Percentiles rank a stretch among this genome's conserved stretches.
phyloP scores from a whole-genome alignment of 1,140 invertebrate species.

The Melipona quadrifasciata region DNA sequence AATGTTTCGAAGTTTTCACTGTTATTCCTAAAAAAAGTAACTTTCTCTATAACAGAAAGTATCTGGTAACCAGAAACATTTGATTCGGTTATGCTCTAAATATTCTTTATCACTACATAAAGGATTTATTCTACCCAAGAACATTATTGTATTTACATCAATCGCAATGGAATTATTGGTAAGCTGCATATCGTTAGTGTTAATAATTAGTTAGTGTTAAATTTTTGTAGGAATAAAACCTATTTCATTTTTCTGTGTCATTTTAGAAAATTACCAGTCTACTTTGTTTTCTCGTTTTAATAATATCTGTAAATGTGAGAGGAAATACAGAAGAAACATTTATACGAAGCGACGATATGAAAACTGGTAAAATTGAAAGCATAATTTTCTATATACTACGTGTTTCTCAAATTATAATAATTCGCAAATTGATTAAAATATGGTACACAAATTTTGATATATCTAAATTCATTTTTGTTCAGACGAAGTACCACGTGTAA shows the following conservation, averaged over 20 bases:
- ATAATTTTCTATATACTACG: neutral
- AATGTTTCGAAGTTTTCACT: neutral
- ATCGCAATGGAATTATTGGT: neutral
- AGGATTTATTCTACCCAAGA: neutral
- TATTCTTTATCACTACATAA: slow-evolving; percentile 4
- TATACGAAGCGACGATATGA: neutral
- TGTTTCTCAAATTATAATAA: neutral
- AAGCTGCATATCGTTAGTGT: neutral
- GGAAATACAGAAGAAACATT: neutral
- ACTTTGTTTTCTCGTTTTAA: neutral
- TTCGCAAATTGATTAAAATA: neutral
- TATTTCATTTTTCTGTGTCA: neutral
- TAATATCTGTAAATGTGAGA: neutral
- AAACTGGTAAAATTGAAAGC: neutral
- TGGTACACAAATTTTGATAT: slow-evolving; percentile 64
- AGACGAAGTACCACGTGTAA: slow-evolving; percentile 82
- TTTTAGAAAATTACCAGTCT: neutral
- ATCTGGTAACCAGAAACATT: neutral
- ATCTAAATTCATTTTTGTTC: slow-evolving; percentile 83
- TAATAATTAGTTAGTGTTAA: too few species aligned
- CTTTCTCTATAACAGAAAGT: neutral
- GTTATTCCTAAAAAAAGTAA: neutral
- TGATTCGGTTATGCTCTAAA: neutral
- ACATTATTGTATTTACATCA: neutral
- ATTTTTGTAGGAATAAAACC: neutral